Conservation (phyloP, 1,140 invertebrate species). For the Lepidurus couesii region DNA sequence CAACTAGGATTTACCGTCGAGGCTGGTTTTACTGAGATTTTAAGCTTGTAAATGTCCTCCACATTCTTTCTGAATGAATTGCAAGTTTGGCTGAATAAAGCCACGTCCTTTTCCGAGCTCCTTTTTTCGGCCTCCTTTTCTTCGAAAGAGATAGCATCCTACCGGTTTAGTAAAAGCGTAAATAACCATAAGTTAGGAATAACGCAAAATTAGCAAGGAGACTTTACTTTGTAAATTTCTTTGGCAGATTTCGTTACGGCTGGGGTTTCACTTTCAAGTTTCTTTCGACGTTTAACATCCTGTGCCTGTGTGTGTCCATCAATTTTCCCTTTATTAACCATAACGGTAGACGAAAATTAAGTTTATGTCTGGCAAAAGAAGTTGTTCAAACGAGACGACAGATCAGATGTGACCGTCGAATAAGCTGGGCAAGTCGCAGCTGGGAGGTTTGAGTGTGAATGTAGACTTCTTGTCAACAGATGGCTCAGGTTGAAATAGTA, state of each 20-base stretch:
- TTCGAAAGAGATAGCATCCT: conserved; percentile 32
- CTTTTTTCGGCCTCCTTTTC: conserved; percentile 28
- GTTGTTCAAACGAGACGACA: neutral
- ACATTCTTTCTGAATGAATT: conserved; percentile 25
- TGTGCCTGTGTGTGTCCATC: neutral
- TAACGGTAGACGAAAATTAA: neutral
- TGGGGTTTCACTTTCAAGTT: conserved; percentile 23
- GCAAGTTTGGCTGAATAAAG: conserved; percentile 30
- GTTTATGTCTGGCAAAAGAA: neutral
- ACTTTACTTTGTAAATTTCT: conserved; percentile 28
- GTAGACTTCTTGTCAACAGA: neutral
- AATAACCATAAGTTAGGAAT: neutral
- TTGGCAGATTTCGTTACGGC: conserved; percentile 4
- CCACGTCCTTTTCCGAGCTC: conserved; percentile 27
- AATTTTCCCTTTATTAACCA: neutral
- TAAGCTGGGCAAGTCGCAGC: neutral
- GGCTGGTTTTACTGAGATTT: conserved; percentile 12
- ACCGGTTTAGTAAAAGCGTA: neutral
- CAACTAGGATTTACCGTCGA: neutral
- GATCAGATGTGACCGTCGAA: neutral
- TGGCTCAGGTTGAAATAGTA: too few relatives aligned
- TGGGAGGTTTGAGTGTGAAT: neutral
- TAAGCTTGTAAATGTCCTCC: conserved; percentile 28
- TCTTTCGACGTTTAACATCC: neutral
- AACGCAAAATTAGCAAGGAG: neutral